Evolutionary conservation across 2,113 vertebrate species (phyloP).

Genomic region (Heterocephalus glaber): DNA sequence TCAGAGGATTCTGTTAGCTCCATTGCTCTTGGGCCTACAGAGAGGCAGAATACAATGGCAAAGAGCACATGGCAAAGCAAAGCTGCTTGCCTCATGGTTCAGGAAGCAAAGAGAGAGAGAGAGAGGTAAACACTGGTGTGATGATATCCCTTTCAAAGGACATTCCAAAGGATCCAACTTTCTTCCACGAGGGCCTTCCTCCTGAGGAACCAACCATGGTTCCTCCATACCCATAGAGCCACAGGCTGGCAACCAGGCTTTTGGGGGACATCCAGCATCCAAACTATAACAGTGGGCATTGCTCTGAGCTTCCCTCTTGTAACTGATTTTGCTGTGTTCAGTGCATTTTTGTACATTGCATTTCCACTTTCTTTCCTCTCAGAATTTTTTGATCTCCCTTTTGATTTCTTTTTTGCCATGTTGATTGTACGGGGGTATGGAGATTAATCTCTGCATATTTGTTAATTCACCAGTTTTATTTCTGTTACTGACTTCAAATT

Average conservation of each 20-base stretch:
- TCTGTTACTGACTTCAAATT: not conserved
- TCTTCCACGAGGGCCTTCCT: too few species aligned
- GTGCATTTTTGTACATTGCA: not conserved
- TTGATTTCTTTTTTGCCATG: not conserved
- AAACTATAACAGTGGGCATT: not conserved
- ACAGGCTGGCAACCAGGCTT: not conserved
- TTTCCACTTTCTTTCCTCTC: not conserved
- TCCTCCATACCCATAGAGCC: not conserved
- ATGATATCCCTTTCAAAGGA: too few species aligned
- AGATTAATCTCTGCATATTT: not conserved
- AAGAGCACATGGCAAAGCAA: not conserved
- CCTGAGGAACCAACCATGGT: not conserved
- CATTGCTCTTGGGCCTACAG: not conserved
- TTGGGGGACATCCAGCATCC: too few species aligned
- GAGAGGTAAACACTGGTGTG: too few species aligned
- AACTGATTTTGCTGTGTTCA: not conserved
- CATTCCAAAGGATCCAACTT: not conserved
- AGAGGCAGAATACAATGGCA: too few species aligned
- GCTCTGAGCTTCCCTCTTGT: not conserved
- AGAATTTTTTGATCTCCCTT: not conserved
- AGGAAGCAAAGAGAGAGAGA: not conserved
- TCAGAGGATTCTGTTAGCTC: accelerated
- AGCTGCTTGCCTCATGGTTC: too few species aligned
- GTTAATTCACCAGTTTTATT: too few species aligned
- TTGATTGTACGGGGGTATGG: not conserved